Conservation (phyloP, 2,888 invertebrate genomes). For the Epinotia ramella region DNA sequence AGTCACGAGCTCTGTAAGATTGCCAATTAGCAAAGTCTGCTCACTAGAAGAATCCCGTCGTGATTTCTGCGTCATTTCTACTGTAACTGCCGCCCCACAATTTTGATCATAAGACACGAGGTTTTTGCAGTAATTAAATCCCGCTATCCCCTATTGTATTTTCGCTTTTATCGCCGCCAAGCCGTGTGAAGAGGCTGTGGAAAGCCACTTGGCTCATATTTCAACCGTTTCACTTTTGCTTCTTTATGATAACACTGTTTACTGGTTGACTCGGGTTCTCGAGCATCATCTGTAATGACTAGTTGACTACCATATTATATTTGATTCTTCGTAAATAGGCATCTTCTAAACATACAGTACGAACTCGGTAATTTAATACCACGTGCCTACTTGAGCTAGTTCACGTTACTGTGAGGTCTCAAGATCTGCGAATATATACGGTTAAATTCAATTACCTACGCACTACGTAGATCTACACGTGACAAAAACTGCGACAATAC, state of each 20-base stretch:
- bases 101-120: conserved; percentile 44
- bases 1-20: neutral
- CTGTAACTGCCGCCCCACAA: conserved; percentile 28
- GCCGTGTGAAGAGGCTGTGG: conserved; percentile 65
- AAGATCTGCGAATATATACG: neutral
- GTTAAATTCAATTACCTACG: neutral
- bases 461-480: too few relatives aligned
- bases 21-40: neutral
- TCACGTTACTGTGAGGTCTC: conserved; percentile 3
- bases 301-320: neutral
- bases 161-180: conserved; percentile 58
- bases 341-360: neutral
- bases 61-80: neutral
- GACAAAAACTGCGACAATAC: too few relatives aligned
- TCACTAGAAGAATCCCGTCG: neutral
- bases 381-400: neutral
- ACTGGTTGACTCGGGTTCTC: conserved; percentile 4
- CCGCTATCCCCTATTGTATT: conserved; percentile 55
- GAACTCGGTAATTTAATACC: conserved; percentile 8
- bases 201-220: conserved; percentile 60
- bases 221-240: conserved; percentile 61
- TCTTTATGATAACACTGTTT: conserved; percentile 16
- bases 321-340: neutral
- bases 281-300: neutral
- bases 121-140: conserved; percentile 55